Percentiles rank a stretch among this genome's conserved stretches.
Evolutionary conservation across 2,113 vertebrate species (phyloP).

Genomic region (Anser cygnoides): DNA sequence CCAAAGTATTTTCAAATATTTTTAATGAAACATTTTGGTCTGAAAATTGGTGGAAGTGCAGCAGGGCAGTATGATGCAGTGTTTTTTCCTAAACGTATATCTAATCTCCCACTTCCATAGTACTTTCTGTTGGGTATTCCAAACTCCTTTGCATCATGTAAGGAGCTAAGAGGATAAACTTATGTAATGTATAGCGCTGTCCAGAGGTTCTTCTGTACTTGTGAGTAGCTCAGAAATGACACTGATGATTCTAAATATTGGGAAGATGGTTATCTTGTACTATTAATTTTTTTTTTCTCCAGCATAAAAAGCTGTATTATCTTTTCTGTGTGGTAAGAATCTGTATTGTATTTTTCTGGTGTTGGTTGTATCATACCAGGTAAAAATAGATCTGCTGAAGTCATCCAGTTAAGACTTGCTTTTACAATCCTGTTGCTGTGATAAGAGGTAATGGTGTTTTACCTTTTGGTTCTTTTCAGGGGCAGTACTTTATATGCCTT

Average conservation of each 20-base stretch:
- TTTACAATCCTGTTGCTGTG: neutral
- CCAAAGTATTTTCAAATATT: neutral
- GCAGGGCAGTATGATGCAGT: neutral
- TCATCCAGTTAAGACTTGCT: neutral
- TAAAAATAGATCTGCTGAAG: neutral
- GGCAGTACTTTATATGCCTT: neutral
- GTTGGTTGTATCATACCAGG: neutral
- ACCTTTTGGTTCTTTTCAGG: neutral
- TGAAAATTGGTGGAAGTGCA: neutral
- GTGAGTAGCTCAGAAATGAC: neutral
- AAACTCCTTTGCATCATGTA: neutral
- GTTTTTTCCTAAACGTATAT: neutral
- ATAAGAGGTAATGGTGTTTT: neutral
- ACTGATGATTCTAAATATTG: neutral
- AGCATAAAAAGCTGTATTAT: neutral
- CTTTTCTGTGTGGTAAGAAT: neutral
- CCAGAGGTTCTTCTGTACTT: neutral
- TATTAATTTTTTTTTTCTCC: neutral
- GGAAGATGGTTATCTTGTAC: neutral
- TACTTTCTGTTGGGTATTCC: neutral
- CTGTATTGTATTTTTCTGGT: neutral
- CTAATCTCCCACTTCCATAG: fast-evolving
- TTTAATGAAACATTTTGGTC: neutral
- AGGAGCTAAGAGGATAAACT: neutral
- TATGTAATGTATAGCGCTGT: neutral